Evolutionary conservation across 2,113 vertebrate genomes (phyloP).

Genomic region (Alouatta palliata): DNA sequence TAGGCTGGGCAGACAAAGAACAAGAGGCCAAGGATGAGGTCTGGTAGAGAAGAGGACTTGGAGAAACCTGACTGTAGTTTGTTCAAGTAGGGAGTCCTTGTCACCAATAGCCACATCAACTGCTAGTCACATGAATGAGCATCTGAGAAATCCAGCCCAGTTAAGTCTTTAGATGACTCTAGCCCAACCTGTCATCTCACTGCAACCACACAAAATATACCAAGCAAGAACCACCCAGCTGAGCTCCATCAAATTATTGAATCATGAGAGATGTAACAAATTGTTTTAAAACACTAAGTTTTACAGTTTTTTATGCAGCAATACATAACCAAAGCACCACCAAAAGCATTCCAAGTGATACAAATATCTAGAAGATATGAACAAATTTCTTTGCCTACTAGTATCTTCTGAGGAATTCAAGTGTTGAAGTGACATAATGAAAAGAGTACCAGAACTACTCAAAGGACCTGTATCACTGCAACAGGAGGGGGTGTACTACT

Average conservation of each 20-base stretch:
- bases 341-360: not conserved
- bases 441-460: not conserved
- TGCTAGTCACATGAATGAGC: not conserved
- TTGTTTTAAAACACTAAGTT: not conserved
- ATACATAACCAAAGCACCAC: not conserved
- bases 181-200: not conserved
- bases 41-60: not conserved
- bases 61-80: not conserved
- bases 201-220: not conserved
- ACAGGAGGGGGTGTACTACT: not conserved
- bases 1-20: not conserved
- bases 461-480: not conserved
- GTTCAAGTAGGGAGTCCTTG: not conserved
- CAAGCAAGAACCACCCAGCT: not conserved
- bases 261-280: not conserved
- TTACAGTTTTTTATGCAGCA: not conserved
- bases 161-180: not conserved
- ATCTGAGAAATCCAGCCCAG: not conserved
- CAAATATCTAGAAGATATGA: not conserved
- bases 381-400: not conserved
- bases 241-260: not conserved
- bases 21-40: not conserved
- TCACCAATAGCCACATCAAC: not conserved
- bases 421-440: not conserved
- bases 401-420: not conserved